A percentile compares a stretch with the other conserved stretches of the same genome.
These are phyloP conservation scores for Diploscapter pachys DNA, from an alignment of 1,140 invertebrate genomes.

Conservation along the genomic window DNA sequence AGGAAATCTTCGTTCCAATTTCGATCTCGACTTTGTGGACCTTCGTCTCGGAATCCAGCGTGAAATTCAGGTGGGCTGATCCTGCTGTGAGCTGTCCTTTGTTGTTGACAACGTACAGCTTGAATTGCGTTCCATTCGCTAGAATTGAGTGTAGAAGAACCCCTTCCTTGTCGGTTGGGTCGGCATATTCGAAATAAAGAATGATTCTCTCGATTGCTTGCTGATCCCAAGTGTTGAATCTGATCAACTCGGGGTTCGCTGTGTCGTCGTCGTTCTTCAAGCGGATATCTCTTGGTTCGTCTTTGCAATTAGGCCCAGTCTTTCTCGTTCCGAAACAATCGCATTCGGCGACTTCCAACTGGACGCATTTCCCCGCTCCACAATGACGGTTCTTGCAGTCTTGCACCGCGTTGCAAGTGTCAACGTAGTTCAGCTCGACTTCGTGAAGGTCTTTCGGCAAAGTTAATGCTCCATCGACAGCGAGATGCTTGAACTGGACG, in stretches of 20 bases:
- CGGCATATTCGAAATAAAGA: constrained; percentile 4
- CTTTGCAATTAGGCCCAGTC: constrained; percentile 21
- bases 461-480: no score
- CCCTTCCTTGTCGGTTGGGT: constrained; percentile 19
- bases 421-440: no score
- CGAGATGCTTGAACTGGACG: no score
- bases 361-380: not conserved
- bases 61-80: constrained; percentile 11
- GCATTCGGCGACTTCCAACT: constrained; percentile 24
- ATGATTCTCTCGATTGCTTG: constrained; percentile 9
- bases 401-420: no score
- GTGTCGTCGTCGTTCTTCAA: constrained; percentile 24
- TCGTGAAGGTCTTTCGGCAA: no score
- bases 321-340: constrained; percentile 20
- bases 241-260: constrained; percentile 2
- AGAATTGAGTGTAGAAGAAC: constrained; percentile 17
- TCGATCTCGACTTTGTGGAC: not conserved
- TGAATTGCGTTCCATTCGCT: not conserved
- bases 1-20: constrained; percentile 13
- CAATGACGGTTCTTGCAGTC: no score
- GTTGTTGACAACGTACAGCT: constrained; percentile 23
- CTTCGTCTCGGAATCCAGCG: constrained; percentile 1
- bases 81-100: constrained; percentile 17
- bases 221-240: constrained; percentile 19
- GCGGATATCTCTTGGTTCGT: constrained; percentile 11